Base-by-base conservation (phyloP, 2,797 vertebrate species). In the Pseudomugil gertrudae region DNA sequence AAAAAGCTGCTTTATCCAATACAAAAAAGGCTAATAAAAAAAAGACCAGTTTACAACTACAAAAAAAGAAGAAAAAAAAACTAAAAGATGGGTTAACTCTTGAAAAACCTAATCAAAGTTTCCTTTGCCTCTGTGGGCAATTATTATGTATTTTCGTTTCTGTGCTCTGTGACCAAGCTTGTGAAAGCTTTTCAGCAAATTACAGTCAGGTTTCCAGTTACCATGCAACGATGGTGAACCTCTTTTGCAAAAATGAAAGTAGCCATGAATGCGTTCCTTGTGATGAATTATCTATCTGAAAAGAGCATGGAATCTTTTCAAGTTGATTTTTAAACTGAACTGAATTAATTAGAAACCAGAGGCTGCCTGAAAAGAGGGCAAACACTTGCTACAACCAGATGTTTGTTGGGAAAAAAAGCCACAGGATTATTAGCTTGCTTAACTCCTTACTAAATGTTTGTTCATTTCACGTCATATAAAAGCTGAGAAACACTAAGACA, bases 331-430 rank as follows among this genome's bases (percentile, higher is more conserved):
- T 24, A 51, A 21, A 56, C 40, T 63, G 2, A 66, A 38, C 17
- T 63, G 57, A 78, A 74, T 78, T 53, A 69, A 76, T 74, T 60
- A 72, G 52, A 80, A 76, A 62, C 9, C 54, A 33, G 0, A 15
- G 60, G 54, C 11, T 48, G 50, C 27, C 35, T 67, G 55, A 57
- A 83, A 67, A 21, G 2, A 61, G 51, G 21, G 21, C n/a, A 63
- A 59, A 57, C 35, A 35, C 26, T 52, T 74, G 11, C 26, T 43
- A 26, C 47, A 57, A 9, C 52, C 13, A 29, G 6, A 67, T 30
- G 50, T 43, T 14, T 38, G 63, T 60, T n/a, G 23, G 29, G 8
- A 9, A 35, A 24, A n/a, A 38, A 4, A 19, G 23, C 35, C 23
- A 26, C 5, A 53, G 55, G 29, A 69, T 43, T 43, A 59, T 19